A percentile compares a stretch with the other conserved stretches of the same genome.
Evolutionary conservation across 2,888 invertebrate genomes (phyloP).

Genomic region (Protodeltote pygarga): DNA sequence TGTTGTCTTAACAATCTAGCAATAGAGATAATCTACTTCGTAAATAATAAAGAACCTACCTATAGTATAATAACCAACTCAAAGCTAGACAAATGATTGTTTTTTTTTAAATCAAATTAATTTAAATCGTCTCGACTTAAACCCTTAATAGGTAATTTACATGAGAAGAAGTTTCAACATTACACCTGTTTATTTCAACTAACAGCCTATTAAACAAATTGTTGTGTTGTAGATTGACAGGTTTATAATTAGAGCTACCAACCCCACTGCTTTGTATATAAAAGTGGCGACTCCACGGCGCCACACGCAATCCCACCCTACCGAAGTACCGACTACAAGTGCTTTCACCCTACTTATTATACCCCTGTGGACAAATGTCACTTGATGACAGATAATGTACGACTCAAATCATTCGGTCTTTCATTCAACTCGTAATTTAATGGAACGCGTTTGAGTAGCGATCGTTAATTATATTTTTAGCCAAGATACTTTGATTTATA

Average conservation of each 20-base stretch:
- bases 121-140: background rate
- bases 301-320: slow-evolving; percentile 65
- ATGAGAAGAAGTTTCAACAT: slow-evolving; percentile 3
- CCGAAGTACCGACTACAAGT: slow-evolving; percentile 47
- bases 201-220: slow-evolving; percentile 33
- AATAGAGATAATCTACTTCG: no score
- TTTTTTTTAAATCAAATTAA: slow-evolving; percentile 4
- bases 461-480: no score
- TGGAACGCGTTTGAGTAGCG: no score
- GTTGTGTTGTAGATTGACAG: slow-evolving; percentile 36
- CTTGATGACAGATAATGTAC: slow-evolving; percentile 48
- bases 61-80: background rate
- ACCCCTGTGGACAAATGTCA: slow-evolving; percentile 47
- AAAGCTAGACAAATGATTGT: background rate
- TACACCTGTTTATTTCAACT: slow-evolving; percentile 31
- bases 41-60: no score
- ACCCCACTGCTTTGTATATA: slow-evolving; percentile 44
- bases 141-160: background rate
- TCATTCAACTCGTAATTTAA: slow-evolving; percentile 46
- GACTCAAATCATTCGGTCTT: slow-evolving; percentile 45
- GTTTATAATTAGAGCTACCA: slow-evolving; percentile 50
- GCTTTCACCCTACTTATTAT: slow-evolving; percentile 50
- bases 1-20: no score
- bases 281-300: slow-evolving; percentile 58
- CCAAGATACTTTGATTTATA: no score